A percentile compares a stretch with the other conserved stretches of the same genome.
These are phyloP conservation scores for Arctocebus calabarensis DNA, from an alignment of 2,797 vertebrate species.

Conservation along the genomic window DNA sequence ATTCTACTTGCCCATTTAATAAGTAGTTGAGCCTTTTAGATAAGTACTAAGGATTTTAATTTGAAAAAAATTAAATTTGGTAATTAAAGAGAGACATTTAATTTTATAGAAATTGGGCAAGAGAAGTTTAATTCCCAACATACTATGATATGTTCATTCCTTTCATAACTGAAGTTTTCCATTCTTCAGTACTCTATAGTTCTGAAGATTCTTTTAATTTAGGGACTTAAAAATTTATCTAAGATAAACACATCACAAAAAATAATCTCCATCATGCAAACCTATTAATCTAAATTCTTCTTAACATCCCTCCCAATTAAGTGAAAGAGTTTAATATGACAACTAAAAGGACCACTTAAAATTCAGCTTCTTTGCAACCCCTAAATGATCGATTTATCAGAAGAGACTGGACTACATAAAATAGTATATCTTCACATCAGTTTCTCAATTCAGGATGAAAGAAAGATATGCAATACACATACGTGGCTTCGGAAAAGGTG, in stretches of 20 bases:
- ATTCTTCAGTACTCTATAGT: background rate
- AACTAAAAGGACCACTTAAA: background rate
- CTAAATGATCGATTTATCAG: background rate
- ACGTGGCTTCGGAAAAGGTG: background rate
- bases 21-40: background rate
- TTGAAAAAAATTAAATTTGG: background rate
- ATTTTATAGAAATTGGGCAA: background rate
- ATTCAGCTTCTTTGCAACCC: background rate
- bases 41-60: conserved; percentile 5
- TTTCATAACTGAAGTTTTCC: background rate
- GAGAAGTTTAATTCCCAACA: conserved; percentile 1
- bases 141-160: background rate
- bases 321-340: background rate
- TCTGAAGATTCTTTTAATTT: conserved; percentile 21
- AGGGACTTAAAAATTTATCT: conserved; percentile 7
- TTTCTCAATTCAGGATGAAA: background rate
- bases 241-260: background rate
- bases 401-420: background rate
- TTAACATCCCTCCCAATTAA: background rate
- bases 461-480: background rate
- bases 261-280: background rate
- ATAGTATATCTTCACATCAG: background rate
- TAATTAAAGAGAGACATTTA: conserved; percentile 11
- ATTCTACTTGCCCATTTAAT: background rate
- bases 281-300: conserved; percentile 7